Evolutionary conservation across 2,797 vertebrate genomes (phyloP), one percentile per base, ranked within the genome.

Genomic region (Argentina silus): DNA sequence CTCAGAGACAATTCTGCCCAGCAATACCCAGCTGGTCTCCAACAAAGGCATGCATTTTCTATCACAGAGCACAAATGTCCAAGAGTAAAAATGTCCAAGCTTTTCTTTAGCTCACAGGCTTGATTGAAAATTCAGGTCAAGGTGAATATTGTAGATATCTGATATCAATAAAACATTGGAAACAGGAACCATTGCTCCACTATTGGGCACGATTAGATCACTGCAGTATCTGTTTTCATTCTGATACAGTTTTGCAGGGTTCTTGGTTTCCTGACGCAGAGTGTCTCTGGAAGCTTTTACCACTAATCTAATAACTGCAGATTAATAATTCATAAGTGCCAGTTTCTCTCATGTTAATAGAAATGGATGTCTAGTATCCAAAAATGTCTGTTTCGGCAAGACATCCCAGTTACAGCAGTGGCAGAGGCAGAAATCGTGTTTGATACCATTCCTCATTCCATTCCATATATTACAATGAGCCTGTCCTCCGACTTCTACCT

Each of bases 251-350:
- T 80, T 78, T 70, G 70, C 56, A 64, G 51, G 47, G 61, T 84
- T 73, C 60, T 74, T 70, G 14, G 45, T 73, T 51, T 73, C 56
- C 70, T 73, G 73, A 69, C 15, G 76, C 81, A 66, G 81, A 60
- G 43, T 74, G 67, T 75, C 73, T 76, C 59, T 61, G 60, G 82
- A 86, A 76, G 77, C 73, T 84, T 85, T 83, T 82, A 81, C 85
- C 82, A 75, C 77, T 90, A 87, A 90, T 88, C 83, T 78, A 80
- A 89, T 89, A 91, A 89, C 85, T 79, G 77, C 69, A 75, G 59
- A 83, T 84, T 86, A 90, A 92, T 91, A 87, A 92, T 92, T 91
- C 86, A 91, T 73, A 69, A 74, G 69, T 55, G 59, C 71, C 77
- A 42, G 43, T 76, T 81, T 81, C 78, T 81, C 78, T 83, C 60